A percentile compares a stretch with the other conserved stretches of the same genome.
These are phyloP conservation scores for Artemia sinica DNA, from an alignment of 2,888 invertebrate species.

Conservation along the genomic window DNA sequence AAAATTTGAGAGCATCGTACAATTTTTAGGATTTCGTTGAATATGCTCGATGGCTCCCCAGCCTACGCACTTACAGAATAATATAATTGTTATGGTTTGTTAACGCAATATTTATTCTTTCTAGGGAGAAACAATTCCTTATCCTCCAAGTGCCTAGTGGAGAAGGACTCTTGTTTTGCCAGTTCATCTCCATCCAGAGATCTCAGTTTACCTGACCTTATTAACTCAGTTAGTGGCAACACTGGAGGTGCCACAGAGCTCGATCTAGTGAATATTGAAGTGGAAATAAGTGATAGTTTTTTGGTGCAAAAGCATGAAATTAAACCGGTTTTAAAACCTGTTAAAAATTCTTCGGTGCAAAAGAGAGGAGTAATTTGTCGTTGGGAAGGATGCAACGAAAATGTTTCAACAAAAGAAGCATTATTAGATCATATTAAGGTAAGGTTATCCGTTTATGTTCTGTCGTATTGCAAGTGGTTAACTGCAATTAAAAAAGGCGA, in stretches of 20 bases:
- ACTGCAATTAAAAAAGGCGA: too few relatives aligned
- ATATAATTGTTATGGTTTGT: too few relatives aligned
- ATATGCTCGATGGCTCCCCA: too few relatives aligned
- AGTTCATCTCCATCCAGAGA: constrained; percentile 8
- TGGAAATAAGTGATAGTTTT: constrained; percentile 13
- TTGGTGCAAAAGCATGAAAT: constrained; percentile 7
- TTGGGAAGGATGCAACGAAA: background rate
- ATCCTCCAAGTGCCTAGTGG: constrained; percentile 10
- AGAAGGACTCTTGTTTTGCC: background rate
- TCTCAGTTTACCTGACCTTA: constrained; percentile 11
- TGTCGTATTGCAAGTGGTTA: too few relatives aligned
- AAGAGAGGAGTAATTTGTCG: constrained; percentile 6
- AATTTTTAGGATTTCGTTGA: too few relatives aligned
- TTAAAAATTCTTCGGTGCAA: background rate
- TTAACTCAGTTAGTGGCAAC: background rate
- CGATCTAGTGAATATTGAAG: constrained; percentile 9
- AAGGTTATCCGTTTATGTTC: background rate
- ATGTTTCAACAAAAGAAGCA: constrained; percentile 2
- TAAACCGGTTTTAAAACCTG: constrained; percentile 5
- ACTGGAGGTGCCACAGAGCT: constrained; percentile 2
- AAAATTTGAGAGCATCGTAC: too few relatives aligned
- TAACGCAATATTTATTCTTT: background rate
- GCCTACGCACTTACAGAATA: too few relatives aligned
- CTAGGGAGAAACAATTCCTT: constrained; percentile 2
- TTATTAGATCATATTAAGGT: constrained; percentile 7